Evolutionary conservation across 1,140 invertebrate species (phyloP).

Genomic region (Lepidostoma basale): DNA sequence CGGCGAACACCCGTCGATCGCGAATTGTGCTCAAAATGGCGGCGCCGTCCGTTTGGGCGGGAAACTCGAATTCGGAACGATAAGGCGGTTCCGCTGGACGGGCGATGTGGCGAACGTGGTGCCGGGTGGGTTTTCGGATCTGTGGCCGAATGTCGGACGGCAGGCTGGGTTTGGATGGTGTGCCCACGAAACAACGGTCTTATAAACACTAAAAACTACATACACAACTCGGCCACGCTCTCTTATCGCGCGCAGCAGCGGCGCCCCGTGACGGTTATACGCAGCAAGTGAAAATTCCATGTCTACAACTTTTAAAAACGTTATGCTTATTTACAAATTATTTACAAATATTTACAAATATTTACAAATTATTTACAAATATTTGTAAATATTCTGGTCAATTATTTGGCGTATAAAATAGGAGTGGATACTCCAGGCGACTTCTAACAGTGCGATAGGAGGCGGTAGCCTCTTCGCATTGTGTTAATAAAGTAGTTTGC

Average conservation of each 20-base stretch:
- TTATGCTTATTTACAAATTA: too few relatives aligned
- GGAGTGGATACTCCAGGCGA: too few relatives aligned
- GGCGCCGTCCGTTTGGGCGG: neutral
- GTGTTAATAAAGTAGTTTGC: too few relatives aligned
- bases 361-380: too few relatives aligned
- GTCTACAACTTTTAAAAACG: too few relatives aligned
- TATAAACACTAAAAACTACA: constrained; percentile 20
- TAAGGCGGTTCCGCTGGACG: too few relatives aligned
- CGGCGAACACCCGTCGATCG: neutral
- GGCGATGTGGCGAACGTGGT: neutral
- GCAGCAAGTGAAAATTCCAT: too few relatives aligned
- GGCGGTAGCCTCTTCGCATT: too few relatives aligned
- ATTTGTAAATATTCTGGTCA: too few relatives aligned
- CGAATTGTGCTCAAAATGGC: neutral
- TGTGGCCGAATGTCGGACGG: neutral
- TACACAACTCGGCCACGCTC: neutral
- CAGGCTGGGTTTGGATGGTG: neutral
- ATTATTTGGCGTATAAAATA: too few relatives aligned
- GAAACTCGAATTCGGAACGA: neutral
- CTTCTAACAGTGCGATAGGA: too few relatives aligned
- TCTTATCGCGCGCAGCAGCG: constrained; percentile 6
- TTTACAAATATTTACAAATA: too few relatives aligned
- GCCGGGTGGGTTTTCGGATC: neutral
- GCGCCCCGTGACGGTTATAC: neutral
- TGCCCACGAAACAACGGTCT: constrained; percentile 16